Percentiles rank a stretch among this genome's conserved stretches.
phyloP scores from a whole-genome alignment of 2,113 vertebrate genomes.

The Halcyon senegalensis region DNA sequence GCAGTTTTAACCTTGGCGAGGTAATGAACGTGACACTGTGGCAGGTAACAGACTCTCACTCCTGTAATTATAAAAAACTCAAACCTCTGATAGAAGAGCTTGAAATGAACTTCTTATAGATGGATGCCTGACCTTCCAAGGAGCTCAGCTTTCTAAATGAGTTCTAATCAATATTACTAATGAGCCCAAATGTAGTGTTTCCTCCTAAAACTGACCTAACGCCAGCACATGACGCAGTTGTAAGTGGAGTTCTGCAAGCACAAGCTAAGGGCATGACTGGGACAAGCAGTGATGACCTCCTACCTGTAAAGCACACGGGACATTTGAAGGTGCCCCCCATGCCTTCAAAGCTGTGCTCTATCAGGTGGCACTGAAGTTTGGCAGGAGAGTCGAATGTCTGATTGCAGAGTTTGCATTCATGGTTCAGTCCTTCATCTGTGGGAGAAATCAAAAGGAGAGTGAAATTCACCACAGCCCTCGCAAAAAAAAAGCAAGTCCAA shows the following conservation, averaged over 20 bases:
- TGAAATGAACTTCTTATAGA: slow-evolving; percentile 56
- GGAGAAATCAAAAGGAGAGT: slow-evolving; percentile 52
- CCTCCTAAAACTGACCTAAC: slow-evolving; percentile 53
- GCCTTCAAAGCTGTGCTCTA: slow-evolving; percentile 99
- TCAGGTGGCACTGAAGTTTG: slow-evolving; percentile 98
- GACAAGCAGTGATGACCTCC: neutral
- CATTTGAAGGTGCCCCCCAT: slow-evolving; percentile 99
- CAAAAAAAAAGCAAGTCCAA: neutral
- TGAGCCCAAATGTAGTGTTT: slow-evolving; percentile 46
- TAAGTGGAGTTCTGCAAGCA: neutral
- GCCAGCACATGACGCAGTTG: neutral
- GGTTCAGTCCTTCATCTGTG: slow-evolving; percentile 96
- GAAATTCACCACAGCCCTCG: neutral
- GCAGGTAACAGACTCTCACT: neutral
- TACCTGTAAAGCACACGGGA: slow-evolving; percentile 97
- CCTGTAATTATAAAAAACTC: slow-evolving; percentile 28
- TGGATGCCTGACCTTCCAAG: slow-evolving; percentile 53
- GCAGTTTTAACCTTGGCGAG: neutral
- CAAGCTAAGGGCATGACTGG: neutral
- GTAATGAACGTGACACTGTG: neutral
- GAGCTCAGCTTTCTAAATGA: slow-evolving; percentile 18
- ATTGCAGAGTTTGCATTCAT: slow-evolving; percentile 98
- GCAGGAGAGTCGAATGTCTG: slow-evolving; percentile 98
- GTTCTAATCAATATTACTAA: slow-evolving; percentile 69
- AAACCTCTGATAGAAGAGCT: neutral